Conservation (phyloP, 2,888 invertebrate genomes). For the Cheilosia scutellata region DNA sequence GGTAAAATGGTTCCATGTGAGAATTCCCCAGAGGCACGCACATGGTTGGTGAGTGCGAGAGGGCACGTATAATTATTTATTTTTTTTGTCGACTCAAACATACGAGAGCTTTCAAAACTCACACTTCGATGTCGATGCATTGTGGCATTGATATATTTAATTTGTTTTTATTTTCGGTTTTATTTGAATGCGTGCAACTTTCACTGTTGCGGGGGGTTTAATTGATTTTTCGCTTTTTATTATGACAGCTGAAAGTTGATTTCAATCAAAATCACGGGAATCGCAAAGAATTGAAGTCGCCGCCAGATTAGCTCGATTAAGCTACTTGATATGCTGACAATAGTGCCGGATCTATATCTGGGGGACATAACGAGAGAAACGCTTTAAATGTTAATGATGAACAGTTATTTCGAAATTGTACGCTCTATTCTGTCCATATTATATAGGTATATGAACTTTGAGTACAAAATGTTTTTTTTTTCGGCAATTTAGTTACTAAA, state of each 20-base stretch:
- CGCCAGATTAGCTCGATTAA: slow-evolving; percentile 53
- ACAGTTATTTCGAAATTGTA: slow-evolving; percentile 64
- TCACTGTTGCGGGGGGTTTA: slow-evolving; percentile 41
- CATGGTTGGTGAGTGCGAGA: neutral
- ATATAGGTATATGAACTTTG: slow-evolving; percentile 7
- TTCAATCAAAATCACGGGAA: slow-evolving; percentile 58
- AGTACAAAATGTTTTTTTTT: slow-evolving; percentile 33
- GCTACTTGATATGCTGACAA: slow-evolving; percentile 66
- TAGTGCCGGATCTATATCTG: slow-evolving; percentile 68
- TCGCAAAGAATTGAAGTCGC: slow-evolving; percentile 64
- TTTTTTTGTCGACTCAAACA: slow-evolving; percentile 33
- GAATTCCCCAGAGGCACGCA: slow-evolving; percentile 45
- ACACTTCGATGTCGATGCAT: neutral
- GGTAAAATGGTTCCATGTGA: slow-evolving; percentile 59
- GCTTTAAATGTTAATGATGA: slow-evolving; percentile 64
- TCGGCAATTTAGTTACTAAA: slow-evolving; percentile 45
- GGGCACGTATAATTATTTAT: slow-evolving; percentile 64
- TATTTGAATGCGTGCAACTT: slow-evolving; percentile 48
- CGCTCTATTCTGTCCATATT: slow-evolving; percentile 14
- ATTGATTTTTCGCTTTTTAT: slow-evolving; percentile 43
- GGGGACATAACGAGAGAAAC: slow-evolving; percentile 66
- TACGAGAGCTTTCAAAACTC: slow-evolving; percentile 60
- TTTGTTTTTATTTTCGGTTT: slow-evolving; percentile 19
- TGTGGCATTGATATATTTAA: neutral
- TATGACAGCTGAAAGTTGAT: slow-evolving; percentile 61